Conservation (phyloP, 2,113 vertebrate genomes). For the crab-eating macaque (Macaca fascicularis) region DNA sequence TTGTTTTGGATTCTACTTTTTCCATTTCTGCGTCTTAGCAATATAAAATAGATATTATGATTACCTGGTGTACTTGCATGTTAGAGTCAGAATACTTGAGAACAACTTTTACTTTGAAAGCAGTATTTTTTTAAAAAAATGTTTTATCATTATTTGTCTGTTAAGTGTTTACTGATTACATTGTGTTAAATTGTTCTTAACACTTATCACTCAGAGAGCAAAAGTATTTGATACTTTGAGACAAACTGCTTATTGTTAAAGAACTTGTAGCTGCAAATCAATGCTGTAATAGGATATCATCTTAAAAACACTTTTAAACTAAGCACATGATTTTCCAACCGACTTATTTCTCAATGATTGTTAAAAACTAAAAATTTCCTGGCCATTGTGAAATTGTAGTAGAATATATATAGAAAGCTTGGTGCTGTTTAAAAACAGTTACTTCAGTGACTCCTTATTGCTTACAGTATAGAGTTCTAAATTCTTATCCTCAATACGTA, state of each 20-base stretch:
- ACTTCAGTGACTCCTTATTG: not conserved
- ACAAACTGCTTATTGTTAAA: conserved; percentile 10
- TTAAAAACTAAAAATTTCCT: not conserved
- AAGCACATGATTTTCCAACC: not conserved
- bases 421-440: not conserved
- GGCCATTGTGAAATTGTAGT: not conserved
- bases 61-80: not conserved
- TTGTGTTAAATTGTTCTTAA: not conserved
- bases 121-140: not conserved
- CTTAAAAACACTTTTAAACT: not conserved
- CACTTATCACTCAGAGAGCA: not conserved
- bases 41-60: not conserved
- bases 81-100: not conserved
- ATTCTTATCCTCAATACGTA: not conserved
- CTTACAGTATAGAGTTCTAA: not conserved
- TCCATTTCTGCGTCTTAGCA: not conserved
- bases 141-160: not conserved
- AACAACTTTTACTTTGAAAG: not conserved
- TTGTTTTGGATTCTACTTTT: not conserved
- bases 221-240: not conserved
- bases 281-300: not conserved
- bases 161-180: conserved; percentile 3
- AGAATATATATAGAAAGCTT: not conserved
- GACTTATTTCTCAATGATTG: not conserved
- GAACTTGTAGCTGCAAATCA: not conserved